These are phyloP conservation scores for Caenorhabditis japonica DNA, from an alignment of 2,888 invertebrate species.

Conservation along the genomic window DNA sequence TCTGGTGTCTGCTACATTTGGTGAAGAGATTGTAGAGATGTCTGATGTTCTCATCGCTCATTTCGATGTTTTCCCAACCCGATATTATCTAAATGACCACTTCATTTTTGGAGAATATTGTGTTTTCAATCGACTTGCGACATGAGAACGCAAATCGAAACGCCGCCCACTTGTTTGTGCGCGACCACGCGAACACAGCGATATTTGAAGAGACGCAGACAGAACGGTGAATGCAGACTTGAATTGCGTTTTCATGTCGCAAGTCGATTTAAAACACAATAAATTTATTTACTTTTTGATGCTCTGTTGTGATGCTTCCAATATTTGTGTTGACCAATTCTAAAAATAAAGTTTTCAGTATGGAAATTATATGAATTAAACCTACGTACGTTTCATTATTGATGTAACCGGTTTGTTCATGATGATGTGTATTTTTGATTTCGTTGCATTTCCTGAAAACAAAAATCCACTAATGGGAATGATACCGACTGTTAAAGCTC, in stretches of 20 bases:
- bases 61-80: constrained; percentile 20
- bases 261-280: no score
- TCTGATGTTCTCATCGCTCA: constrained; percentile 25
- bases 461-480: no score
- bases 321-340: constrained; percentile 18
- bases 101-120: background rate
- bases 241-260: no score
- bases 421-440: no score
- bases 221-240: no score
- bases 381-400: constrained; percentile 17
- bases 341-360: constrained; percentile 2
- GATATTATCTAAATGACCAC: constrained; percentile 16
- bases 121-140: no score
- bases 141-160: no score
- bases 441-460: no score
- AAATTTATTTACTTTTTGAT: constrained; percentile 11
- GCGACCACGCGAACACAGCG: no score
- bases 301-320: constrained; percentile 11
- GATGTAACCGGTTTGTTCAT: constrained; percentile 17
- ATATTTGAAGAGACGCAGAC: no score
- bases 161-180: no score
- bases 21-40: constrained; percentile 30
- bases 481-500: no score
- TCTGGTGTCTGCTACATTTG: constrained; percentile 13
- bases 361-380: background rate